These are phyloP conservation scores for Oxyura jamaicensis DNA, from an alignment of 2,113 vertebrate genomes.

Conservation along the genomic window DNA sequence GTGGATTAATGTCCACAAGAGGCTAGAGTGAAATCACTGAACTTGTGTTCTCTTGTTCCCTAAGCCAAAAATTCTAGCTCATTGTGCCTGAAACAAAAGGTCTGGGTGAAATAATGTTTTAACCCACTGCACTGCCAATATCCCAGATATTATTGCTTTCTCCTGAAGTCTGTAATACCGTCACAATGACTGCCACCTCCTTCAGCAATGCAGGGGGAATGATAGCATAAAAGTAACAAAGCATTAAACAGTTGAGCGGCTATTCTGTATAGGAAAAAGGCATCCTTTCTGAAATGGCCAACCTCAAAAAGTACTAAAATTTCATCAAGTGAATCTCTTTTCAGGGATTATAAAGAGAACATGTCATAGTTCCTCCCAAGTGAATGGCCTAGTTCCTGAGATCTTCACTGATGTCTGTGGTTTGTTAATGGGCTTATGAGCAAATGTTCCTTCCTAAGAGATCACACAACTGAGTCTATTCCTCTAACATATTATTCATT, in stretches of 20 bases:
- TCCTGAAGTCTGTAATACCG: neutral
- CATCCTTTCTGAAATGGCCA: neutral
- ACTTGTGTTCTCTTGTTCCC: neutral
- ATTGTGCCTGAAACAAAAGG: neutral
- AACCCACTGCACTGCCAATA: neutral
- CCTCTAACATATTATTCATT: slow-evolving; percentile 29
- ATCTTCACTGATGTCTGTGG: neutral
- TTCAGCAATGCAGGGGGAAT: neutral
- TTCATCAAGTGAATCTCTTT: neutral
- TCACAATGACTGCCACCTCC: neutral
- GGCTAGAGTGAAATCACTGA: neutral
- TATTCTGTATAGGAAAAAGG: neutral
- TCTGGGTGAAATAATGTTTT: neutral
- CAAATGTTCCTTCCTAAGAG: neutral
- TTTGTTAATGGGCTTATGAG: neutral
- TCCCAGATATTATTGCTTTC: neutral
- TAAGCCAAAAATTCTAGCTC: neutral
- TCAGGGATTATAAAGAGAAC: neutral
- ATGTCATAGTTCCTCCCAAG: neutral
- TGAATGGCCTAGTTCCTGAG: neutral
- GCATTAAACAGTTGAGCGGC: neutral
- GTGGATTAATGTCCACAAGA: neutral
- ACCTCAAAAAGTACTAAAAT: neutral
- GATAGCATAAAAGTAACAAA: neutral
- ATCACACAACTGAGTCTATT: neutral